These are phyloP conservation scores for Mionectes olivaceus DNA, from an alignment of 2,797 vertebrate genomes.

Conservation along the genomic window DNA sequence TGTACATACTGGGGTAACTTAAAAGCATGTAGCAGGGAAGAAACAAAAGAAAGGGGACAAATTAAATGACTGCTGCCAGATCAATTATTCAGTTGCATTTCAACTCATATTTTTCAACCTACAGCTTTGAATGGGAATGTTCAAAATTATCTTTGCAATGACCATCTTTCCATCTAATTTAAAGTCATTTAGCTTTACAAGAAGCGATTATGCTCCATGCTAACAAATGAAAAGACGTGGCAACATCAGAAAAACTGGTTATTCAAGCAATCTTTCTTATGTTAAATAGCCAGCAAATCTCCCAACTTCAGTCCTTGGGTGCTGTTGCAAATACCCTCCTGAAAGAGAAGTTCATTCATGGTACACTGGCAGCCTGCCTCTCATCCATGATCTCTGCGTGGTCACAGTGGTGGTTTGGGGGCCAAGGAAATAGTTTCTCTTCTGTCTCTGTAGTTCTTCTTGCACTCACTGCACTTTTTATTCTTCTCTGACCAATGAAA, in stretches of 20 bases:
- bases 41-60: background rate
- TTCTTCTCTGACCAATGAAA: background rate
- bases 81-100: constrained; percentile 32
- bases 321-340: constrained; percentile 5
- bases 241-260: constrained; percentile 58
- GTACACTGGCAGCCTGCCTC: background rate
- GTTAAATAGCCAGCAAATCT: constrained; percentile 40
- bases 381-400: background rate
- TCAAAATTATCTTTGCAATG: constrained; percentile 18
- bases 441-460: background rate
- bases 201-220: constrained; percentile 26
- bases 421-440: background rate
- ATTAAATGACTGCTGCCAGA: constrained; percentile 19
- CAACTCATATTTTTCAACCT: constrained; percentile 31
- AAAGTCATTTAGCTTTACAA: constrained; percentile 52
- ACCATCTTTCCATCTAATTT: constrained; percentile 52
- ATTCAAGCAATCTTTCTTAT: constrained; percentile 27
- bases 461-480: background rate
- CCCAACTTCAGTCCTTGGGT: background rate
- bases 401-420: background rate
- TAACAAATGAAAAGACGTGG: constrained; percentile 48
- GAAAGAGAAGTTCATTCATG: background rate
- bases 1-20: background rate
- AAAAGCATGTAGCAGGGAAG: background rate
- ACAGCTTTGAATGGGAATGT: background rate